Conservation (phyloP, 2,797 vertebrate species). For the Helicolenus hilgendorfi region DNA sequence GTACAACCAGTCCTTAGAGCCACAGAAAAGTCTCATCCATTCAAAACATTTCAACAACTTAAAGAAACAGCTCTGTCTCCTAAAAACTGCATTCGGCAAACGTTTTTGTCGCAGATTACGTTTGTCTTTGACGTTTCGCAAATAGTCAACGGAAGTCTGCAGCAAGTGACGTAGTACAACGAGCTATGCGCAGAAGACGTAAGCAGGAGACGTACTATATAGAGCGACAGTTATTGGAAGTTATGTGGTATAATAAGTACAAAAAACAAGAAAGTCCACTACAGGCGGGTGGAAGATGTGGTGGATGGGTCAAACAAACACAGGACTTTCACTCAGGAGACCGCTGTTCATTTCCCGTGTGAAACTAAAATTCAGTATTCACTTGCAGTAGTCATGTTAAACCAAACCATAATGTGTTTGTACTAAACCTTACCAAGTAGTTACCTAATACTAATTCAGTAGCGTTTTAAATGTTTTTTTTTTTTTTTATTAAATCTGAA, state of each 20-base stretch:
- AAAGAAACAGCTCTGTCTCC: not conserved
- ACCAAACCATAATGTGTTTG: rapidly evolving
- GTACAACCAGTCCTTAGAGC: not conserved
- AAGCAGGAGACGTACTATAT: rapidly evolving
- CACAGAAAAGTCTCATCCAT: not conserved
- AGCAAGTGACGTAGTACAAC: not conserved
- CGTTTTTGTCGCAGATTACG: no score
- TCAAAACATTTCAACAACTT: not conserved
- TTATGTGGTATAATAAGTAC: not conserved
- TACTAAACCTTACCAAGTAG: not conserved
- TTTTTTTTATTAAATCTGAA: not conserved
- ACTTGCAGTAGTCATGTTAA: rapidly evolving
- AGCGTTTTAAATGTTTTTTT: no score
- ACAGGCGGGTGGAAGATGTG: rapidly evolving
- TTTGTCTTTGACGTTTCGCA: not conserved
- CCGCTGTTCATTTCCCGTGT: rapidly evolving
- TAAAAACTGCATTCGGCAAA: not conserved
- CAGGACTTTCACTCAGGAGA: not conserved
- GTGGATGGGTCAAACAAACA: not conserved
- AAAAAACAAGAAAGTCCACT: rapidly evolving
- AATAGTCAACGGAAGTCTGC: not conserved
- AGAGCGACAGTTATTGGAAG: not conserved
- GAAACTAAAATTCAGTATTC: not conserved
- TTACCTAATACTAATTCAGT: not conserved
- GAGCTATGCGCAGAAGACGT: no score